These are phyloP conservation scores for Acanthornis magna DNA, from an alignment of 2,797 vertebrate genomes.

Conservation along the genomic window DNA sequence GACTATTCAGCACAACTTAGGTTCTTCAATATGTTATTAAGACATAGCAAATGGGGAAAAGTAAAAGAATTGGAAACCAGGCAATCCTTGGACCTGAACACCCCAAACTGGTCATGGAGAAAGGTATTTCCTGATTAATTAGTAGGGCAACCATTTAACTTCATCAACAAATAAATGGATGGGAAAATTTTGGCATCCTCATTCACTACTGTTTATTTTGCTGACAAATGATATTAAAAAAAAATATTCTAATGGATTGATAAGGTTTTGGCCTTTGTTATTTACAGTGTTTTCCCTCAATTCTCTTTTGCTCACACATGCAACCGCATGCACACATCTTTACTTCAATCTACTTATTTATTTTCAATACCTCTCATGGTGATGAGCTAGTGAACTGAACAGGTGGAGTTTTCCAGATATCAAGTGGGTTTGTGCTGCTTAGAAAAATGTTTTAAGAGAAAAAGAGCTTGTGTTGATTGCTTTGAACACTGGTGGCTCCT, in stretches of 20 bases:
- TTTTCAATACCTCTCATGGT: not conserved
- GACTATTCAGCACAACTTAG: not conserved
- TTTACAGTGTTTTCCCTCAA: not conserved
- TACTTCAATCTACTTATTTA: not conserved
- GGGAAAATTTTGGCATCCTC: not conserved
- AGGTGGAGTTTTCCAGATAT: not conserved
- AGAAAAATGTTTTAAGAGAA: not conserved
- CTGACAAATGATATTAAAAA: not conserved
- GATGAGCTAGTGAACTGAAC: not conserved
- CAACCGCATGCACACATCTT: not conserved
- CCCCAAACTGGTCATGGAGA: accelerated
- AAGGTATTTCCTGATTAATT: not conserved
- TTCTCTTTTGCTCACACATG: not conserved
- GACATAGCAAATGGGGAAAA: not conserved
- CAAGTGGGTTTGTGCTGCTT: not conserved
- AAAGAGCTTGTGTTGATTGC: not conserved
- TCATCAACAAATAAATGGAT: not conserved
- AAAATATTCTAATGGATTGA: not conserved
- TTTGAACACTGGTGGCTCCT: not conserved
- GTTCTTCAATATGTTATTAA: not conserved
- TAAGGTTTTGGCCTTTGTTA: not conserved
- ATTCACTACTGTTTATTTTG: not conserved
- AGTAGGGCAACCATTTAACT: not conserved
- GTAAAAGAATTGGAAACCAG: not conserved
- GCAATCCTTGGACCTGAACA: not conserved